phyloP scores from a whole-genome alignment of 2,113 vertebrate genomes.

The Ptychochromis oligacanthus region DNA sequence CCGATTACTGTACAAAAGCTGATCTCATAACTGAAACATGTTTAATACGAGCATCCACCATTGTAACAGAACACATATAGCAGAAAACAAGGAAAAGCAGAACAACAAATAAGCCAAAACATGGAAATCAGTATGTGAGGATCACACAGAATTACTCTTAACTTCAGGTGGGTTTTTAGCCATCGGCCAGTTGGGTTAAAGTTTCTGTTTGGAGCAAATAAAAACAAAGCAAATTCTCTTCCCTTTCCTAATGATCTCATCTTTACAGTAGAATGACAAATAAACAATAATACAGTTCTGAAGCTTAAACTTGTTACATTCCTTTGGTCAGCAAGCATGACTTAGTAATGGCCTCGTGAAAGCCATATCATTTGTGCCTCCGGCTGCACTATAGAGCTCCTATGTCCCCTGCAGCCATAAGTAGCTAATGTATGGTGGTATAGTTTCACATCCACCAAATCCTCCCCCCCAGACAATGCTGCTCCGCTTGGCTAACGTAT shows the following conservation, averaged over 20 bases:
- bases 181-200: neutral
- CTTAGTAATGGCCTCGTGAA: neutral
- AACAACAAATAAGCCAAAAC: neutral
- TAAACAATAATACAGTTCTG: neutral
- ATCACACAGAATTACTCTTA: neutral
- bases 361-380: neutral
- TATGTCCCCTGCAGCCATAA: constrained; percentile 49
- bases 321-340: neutral
- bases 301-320: neutral
- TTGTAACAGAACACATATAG: neutral
- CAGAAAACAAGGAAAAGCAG: neutral
- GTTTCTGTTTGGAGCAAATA: neutral
- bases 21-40: neutral
- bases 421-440: constrained; percentile 52
- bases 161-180: neutral
- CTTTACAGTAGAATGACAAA: constrained; percentile 1
- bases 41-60: neutral
- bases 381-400: constrained; percentile 23
- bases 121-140: neutral
- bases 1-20: too few species aligned
- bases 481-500: constrained; percentile 78
- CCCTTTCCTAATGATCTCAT: neutral
- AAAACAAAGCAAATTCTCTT: neutral
- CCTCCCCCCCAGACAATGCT: constrained; percentile 78
- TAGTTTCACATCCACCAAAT: constrained; percentile 79